Evolutionary conservation across 2,888 invertebrate genomes (phyloP).

Genomic region (Metellina segmentata): DNA sequence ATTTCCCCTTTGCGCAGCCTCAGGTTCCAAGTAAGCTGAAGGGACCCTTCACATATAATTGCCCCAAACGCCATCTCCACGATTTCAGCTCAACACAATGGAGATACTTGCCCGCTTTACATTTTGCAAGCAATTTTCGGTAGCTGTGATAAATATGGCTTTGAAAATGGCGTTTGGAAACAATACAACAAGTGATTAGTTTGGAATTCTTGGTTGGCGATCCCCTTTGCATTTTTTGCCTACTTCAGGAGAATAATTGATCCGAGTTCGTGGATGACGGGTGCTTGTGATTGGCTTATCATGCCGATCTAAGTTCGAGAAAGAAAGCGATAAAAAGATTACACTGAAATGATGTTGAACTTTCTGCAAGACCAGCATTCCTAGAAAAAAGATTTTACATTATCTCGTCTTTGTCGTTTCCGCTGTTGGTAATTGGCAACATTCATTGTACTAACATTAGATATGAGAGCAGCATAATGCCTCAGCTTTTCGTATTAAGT

Average conservation of each 20-base stretch:
- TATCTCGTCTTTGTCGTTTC: background rate
- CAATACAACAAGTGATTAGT: conserved; percentile 59
- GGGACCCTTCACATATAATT: conserved; percentile 33
- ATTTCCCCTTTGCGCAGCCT: conserved; percentile 7
- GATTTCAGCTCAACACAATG: conserved; percentile 53
- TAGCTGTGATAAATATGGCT: conserved; percentile 62
- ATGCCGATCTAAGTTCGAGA: conserved; percentile 8
- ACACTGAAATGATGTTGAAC: conserved; percentile 18
- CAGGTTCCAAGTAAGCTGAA: conserved; percentile 35
- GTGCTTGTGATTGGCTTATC: conserved; percentile 54
- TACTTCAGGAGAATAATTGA: conserved; percentile 26
- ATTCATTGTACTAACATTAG: background rate
- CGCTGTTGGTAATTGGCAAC: background rate
- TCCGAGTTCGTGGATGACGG: conserved; percentile 42
- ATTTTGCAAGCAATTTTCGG: conserved; percentile 52
- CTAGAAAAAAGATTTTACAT: background rate
- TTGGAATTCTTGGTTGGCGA: conserved; percentile 28
- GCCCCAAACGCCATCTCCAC: conserved; percentile 55
- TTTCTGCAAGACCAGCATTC: conserved; percentile 6
- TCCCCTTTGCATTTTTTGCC: background rate
- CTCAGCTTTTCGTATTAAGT: background rate
- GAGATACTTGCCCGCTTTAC: conserved; percentile 28
- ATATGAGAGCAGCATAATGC: background rate
- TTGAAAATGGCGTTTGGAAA: conserved; percentile 47
- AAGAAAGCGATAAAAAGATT: conserved; percentile 26